Conservation (phyloP, 2,888 invertebrate genomes). For the Aradus depressus region DNA sequence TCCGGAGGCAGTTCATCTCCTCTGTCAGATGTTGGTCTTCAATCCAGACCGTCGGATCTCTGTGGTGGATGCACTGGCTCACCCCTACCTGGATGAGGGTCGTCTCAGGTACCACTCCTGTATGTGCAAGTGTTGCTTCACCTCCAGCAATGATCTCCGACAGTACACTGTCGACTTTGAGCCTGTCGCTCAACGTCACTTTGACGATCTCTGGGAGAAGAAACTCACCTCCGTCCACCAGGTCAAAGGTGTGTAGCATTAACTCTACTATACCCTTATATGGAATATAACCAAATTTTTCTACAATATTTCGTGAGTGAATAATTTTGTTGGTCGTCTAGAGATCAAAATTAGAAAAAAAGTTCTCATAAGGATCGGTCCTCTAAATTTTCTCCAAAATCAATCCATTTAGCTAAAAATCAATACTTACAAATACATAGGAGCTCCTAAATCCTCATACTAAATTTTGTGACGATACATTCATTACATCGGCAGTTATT, state of each 20-base stretch:
- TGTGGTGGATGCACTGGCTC: conserved; percentile 88
- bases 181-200: conserved; percentile 77
- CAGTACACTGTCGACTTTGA: conserved; percentile 86
- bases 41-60: conserved; percentile 92
- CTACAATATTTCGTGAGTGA: background rate
- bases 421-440: too few relatives aligned
- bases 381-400: too few relatives aligned
- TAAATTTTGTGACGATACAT: too few relatives aligned
- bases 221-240: conserved; percentile 85
- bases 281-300: background rate
- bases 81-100: conserved; percentile 96
- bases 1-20: conserved; percentile 93
- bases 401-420: too few relatives aligned
- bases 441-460: too few relatives aligned
- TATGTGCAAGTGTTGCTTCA: conserved; percentile 98
- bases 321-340: background rate
- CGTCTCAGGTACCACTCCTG: conserved; percentile 97
- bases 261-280: background rate
- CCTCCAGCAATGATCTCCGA: conserved; percentile 55
- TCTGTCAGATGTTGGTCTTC: conserved; percentile 95
- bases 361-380: too few relatives aligned
- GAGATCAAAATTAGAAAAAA: too few relatives aligned
- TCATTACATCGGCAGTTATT: too few relatives aligned
- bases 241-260: conserved; percentile 66
- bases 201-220: conserved; percentile 94